These are phyloP conservation scores for Hyperoodon ampullatus DNA, from an alignment of 2,113 vertebrate species.

Conservation along the genomic window DNA sequence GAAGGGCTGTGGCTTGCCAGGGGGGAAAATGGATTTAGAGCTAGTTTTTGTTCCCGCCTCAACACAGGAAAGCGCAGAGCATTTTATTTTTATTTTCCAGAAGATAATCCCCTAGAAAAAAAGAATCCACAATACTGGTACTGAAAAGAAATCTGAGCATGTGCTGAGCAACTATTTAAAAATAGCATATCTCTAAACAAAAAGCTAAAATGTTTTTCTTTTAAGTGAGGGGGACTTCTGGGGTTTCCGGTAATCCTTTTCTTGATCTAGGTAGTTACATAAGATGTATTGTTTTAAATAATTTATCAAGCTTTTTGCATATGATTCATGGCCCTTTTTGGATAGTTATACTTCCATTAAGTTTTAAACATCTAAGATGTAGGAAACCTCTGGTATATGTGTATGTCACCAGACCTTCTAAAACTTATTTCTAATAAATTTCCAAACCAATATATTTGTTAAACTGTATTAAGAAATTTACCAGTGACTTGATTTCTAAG, in stretches of 20 bases:
- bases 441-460: not conserved
- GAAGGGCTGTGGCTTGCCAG: not conserved
- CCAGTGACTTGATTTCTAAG: not conserved
- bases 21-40: accelerated
- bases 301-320: not conserved
- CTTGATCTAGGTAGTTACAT: not conserved
- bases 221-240: not conserved
- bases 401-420: not conserved
- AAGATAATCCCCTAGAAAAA: not conserved
- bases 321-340: not conserved
- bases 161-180: not conserved
- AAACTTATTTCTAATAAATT: not conserved
- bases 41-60: not conserved
- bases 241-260: not conserved
- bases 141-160: constrained; percentile 34
- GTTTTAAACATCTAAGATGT: not conserved
- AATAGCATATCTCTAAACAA: not conserved
- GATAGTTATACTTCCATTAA: not conserved
- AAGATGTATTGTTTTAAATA: not conserved
- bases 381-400: not conserved
- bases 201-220: constrained; percentile 8
- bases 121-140: not conserved
- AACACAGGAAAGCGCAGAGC: not conserved
- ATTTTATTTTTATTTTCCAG: constrained; percentile 44
- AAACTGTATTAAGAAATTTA: not conserved